These are phyloP conservation scores for Drosophila pegasa DNA, from an alignment of 2,888 invertebrate species.

Conservation along the genomic window DNA sequence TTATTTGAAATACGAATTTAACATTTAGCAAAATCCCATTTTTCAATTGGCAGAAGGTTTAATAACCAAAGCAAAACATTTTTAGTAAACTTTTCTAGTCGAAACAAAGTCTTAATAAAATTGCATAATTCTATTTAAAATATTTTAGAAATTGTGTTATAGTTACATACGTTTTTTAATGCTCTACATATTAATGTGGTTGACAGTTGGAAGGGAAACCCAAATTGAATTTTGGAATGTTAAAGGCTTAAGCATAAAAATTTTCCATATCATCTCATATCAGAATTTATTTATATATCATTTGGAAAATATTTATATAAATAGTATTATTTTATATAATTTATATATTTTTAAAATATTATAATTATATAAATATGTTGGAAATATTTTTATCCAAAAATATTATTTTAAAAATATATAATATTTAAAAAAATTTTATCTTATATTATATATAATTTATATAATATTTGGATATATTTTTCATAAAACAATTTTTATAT, in stretches of 20 bases:
- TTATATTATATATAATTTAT: too few relatives aligned
- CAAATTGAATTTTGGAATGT: neutral
- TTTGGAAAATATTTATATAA: neutral
- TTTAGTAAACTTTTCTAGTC: constrained; percentile 9
- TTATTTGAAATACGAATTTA: constrained; percentile 56
- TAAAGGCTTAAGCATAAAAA: neutral
- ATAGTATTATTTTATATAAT: too few relatives aligned
- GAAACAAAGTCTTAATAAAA: constrained; percentile 6
- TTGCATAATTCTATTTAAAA: constrained; percentile 14
- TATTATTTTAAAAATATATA: too few relatives aligned
- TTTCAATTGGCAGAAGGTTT: constrained; percentile 33
- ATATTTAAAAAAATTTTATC: too few relatives aligned
- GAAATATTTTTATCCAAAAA: too few relatives aligned
- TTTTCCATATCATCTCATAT: neutral
- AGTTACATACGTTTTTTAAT: constrained; percentile 9
- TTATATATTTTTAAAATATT: neutral
- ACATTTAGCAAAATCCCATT: constrained; percentile 13
- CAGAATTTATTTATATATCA: neutral
- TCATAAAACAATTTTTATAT: too few relatives aligned
- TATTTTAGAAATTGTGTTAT: constrained; percentile 17
- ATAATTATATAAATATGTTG: too few relatives aligned
- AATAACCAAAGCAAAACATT: neutral
- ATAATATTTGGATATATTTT: too few relatives aligned
- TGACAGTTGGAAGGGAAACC: constrained; percentile 18
- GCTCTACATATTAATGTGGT: constrained; percentile 23